Percentiles rank a stretch among this genome's conserved stretches.
These are phyloP conservation scores for Trachemys scripta DNA, from an alignment of 2,113 vertebrate species.

Conservation along the genomic window DNA sequence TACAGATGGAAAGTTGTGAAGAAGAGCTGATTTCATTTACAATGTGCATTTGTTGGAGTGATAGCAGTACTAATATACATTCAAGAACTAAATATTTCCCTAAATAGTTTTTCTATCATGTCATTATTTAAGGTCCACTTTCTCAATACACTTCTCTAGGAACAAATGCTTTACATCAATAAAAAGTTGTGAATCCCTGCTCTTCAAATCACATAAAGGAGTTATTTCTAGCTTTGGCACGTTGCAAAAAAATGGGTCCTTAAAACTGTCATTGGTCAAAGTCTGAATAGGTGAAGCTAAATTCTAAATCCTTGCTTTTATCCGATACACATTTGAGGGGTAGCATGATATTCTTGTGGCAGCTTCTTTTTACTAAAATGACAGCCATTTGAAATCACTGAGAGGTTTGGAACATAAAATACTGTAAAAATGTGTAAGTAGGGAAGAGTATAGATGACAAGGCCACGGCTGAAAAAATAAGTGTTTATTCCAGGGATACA, in stretches of 20 bases:
- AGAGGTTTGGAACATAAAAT: neutral
- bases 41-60: no score
- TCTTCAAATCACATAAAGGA: neutral
- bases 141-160: no score
- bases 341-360: neutral
- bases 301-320: neutral
- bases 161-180: no score
- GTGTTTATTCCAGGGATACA: neutral
- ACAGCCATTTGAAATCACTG: neutral
- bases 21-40: no score
- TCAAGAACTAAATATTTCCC: no score
- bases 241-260: neutral
- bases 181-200: neutral
- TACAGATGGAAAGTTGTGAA: no score
- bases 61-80: no score
- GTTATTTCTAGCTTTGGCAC: neutral
- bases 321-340: neutral
- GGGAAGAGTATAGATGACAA: neutral
- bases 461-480: neutral
- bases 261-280: neutral
- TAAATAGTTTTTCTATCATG: no score
- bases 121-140: no score
- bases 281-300: neutral
- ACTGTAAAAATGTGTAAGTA: neutral
- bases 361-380: neutral